Evolutionary conservation across 1,140 invertebrate species (phyloP).

Genomic region (Xylocopa sonorina): DNA sequence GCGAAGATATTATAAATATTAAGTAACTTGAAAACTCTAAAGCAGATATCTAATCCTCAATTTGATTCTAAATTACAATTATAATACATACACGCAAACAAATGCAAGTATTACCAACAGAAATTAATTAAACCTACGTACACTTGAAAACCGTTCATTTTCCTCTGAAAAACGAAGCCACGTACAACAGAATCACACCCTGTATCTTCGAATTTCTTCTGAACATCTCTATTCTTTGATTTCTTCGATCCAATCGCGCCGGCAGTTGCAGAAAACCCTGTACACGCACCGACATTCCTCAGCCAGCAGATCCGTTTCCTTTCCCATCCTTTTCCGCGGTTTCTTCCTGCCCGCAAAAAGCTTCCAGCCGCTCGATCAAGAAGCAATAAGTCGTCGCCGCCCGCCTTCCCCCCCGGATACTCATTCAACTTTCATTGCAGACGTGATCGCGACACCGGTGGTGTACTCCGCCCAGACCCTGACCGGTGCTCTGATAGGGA

Average conservation of each 20-base stretch:
- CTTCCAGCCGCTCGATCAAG: not conserved
- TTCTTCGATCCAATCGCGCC: not conserved
- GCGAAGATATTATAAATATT: too few species aligned
- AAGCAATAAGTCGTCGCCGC: conserved; percentile 19
- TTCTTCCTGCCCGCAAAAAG: not conserved
- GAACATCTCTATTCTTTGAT: not conserved
- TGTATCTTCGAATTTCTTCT: not conserved
- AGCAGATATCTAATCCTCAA: too few species aligned
- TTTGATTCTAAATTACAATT: too few species aligned
- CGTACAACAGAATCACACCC: not conserved
- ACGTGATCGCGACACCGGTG: conserved; percentile 85
- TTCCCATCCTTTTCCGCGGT: not conserved
- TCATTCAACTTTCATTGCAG: conserved; percentile 75
- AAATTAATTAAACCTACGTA: too few species aligned
- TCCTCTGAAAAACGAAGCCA: not conserved
- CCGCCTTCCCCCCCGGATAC: not conserved
- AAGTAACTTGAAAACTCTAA: too few species aligned
- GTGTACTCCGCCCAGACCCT: conserved; percentile 91
- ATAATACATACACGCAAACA: too few species aligned
- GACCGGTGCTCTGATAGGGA: conserved; percentile 89
- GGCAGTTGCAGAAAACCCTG: not conserved
- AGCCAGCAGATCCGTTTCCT: not conserved
- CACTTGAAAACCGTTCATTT: not conserved
- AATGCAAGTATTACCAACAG: too few species aligned
- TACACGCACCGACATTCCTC: not conserved